phyloP scores from a whole-genome alignment of 2,888 invertebrate species.

The Coleophora deauratella region DNA sequence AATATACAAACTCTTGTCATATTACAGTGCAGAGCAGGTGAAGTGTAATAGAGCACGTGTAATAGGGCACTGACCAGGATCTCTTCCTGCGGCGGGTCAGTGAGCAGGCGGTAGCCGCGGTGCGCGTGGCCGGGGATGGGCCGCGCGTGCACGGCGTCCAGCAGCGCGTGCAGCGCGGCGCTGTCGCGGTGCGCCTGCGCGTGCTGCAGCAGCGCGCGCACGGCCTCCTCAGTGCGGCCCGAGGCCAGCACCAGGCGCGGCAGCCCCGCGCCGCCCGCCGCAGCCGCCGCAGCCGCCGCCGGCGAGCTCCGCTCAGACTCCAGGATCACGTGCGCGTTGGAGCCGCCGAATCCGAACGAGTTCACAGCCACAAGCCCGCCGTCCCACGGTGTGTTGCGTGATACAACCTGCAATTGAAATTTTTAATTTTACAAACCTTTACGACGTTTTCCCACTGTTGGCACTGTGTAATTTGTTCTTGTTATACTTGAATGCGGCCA shows the following conservation, averaged over 20 bases:
- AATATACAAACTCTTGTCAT: neutral
- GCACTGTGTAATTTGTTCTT: neutral
- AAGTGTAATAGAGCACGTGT: neutral
- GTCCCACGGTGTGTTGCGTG: constrained; percentile 86
- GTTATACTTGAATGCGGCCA: constrained; percentile 85
- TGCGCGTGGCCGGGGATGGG: constrained; percentile 84
- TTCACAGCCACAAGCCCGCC: constrained; percentile 96
- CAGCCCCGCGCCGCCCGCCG: constrained; percentile 74
- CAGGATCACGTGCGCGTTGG: constrained; percentile 93
- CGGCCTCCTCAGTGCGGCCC: constrained; percentile 89
- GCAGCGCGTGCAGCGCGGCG: constrained; percentile 82
- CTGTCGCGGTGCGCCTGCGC: constrained; percentile 76
- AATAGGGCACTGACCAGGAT: constrained; percentile 27
- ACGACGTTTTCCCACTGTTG: too few species aligned
- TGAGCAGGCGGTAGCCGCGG: constrained; percentile 86
- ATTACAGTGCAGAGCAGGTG: neutral
- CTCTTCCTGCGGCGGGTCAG: constrained; percentile 25
- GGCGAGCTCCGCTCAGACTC: constrained; percentile 80
- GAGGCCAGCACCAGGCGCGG: constrained; percentile 80
- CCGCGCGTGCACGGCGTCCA: constrained; percentile 82
- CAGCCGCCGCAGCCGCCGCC: constrained; percentile 60
- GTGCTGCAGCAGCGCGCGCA: constrained; percentile 77
- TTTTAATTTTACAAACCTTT: neutral
- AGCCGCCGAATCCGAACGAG: constrained; percentile 99
- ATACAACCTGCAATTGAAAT: constrained; percentile 77